These are phyloP conservation scores for Mormyrus hasselquistii DNA, from an alignment of 2,797 vertebrate genomes.

Conservation along the genomic window DNA sequence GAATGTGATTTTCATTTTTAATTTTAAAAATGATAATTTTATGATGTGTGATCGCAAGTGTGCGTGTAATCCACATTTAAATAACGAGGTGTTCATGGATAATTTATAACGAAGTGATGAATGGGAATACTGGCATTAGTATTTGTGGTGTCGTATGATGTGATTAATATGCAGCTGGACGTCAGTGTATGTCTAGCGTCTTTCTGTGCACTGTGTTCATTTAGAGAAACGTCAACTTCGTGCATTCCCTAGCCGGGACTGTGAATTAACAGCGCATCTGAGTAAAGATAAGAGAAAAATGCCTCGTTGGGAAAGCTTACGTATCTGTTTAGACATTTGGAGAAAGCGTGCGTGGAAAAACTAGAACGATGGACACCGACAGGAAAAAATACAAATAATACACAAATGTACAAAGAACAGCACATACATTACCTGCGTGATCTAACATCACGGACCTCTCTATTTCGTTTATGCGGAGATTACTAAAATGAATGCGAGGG, in stretches of 20 bases:
- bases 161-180: background rate
- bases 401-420: background rate
- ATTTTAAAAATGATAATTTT: background rate
- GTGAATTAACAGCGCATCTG: background rate
- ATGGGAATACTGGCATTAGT: background rate
- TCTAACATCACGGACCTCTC: background rate
- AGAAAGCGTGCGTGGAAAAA: background rate
- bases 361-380: background rate
- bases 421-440: background rate
- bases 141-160: background rate
- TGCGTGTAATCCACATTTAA: conserved; percentile 1
- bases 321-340: conserved; percentile 1
- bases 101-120: background rate
- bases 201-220: background rate
- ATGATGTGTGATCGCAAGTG: conserved; percentile 5
- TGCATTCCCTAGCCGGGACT: background rate
- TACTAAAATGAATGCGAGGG: background rate
- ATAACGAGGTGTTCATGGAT: background rate
- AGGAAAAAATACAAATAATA: background rate
- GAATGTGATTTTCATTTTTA: background rate
- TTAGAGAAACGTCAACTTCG: conserved; percentile 2
- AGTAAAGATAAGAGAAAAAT: background rate
- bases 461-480: background rate
- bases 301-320: background rate
- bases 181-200: conserved; percentile 13